Percentiles rank a stretch among this genome's conserved stretches.
Conservation (phyloP, 2,888 invertebrate species). For the Amiota mariae region DNA sequence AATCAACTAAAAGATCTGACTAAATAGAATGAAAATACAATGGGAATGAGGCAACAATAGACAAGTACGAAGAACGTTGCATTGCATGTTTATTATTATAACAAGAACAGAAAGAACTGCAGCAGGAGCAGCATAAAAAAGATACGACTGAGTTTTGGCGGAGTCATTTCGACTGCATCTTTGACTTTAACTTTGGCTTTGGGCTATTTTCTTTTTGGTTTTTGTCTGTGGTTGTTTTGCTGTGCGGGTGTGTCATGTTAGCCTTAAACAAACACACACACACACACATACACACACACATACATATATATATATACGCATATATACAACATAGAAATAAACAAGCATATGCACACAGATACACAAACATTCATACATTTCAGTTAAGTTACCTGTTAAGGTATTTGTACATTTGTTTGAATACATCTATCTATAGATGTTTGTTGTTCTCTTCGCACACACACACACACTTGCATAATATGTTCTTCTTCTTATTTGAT, state of each 20-base stretch:
- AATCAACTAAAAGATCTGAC: constrained; percentile 30
- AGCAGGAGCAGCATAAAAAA: constrained; percentile 33
- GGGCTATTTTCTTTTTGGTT: constrained; percentile 40
- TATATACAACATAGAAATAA: background rate
- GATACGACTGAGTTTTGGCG: background rate
- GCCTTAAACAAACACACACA: constrained; percentile 14
- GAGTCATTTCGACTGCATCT: background rate
- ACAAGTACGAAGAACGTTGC: no score
- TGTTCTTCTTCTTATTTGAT: constrained; percentile 21
- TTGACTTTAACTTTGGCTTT: background rate
- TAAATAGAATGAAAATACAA: background rate
- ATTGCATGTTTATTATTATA: background rate
- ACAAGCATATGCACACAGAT: background rate
- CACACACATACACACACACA: constrained; percentile 13
- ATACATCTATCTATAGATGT: background rate
- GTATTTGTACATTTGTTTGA: no score
- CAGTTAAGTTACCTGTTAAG: background rate
- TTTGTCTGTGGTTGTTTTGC: constrained; percentile 45
- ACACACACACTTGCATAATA: constrained; percentile 39
- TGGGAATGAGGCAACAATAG: background rate
- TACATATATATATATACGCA: no score
- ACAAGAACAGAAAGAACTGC: constrained; percentile 30
- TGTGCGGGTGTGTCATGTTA: constrained; percentile 65
- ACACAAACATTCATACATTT: background rate
- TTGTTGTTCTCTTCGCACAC: background rate